A percentile compares a stretch with the other conserved stretches of the same genome.
These are phyloP conservation scores for Petrophora chlorosata DNA, from an alignment of 2,888 invertebrate species.

Conservation along the genomic window DNA sequence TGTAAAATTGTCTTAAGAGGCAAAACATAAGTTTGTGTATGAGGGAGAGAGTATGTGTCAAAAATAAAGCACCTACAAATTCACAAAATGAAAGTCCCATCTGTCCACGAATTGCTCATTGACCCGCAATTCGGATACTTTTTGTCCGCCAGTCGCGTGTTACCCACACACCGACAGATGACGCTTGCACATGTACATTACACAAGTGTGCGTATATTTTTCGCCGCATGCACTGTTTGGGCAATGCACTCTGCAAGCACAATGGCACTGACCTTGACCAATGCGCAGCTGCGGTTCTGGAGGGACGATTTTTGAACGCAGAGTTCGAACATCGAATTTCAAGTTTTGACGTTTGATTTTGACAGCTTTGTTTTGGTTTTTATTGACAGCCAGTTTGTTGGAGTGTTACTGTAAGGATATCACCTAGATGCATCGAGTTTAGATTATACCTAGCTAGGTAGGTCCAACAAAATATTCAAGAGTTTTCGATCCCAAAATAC, in stretches of 20 bases:
- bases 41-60: too few relatives aligned
- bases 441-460: too few relatives aligned
- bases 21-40: too few relatives aligned
- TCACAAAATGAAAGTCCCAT: too few relatives aligned
- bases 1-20: too few relatives aligned
- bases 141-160: slow-evolving; percentile 54
- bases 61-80: too few relatives aligned
- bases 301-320: slow-evolving; percentile 39
- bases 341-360: slow-evolving; percentile 17
- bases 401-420: too few relatives aligned
- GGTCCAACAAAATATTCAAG: too few relatives aligned
- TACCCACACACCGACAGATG: slow-evolving; percentile 32
- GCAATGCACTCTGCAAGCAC: slow-evolving; percentile 74
- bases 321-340: slow-evolving; percentile 33
- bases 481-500: too few relatives aligned
- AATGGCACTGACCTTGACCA: slow-evolving; percentile 78
- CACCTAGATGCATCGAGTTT: too few relatives aligned
- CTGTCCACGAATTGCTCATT: slow-evolving; percentile 46
- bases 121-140: slow-evolving; percentile 72
- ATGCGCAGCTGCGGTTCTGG: slow-evolving; percentile 69
- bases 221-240: slow-evolving; percentile 70
- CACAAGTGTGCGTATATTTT: slow-evolving; percentile 58
- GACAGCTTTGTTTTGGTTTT: slow-evolving; percentile 5
- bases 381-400: not conserved
- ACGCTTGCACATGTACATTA: slow-evolving; percentile 28